Percentiles rank a stretch among this genome's conserved stretches.
Conservation (phyloP, 2,888 invertebrate genomes). For the Hirtodrosophila histrioides region DNA sequence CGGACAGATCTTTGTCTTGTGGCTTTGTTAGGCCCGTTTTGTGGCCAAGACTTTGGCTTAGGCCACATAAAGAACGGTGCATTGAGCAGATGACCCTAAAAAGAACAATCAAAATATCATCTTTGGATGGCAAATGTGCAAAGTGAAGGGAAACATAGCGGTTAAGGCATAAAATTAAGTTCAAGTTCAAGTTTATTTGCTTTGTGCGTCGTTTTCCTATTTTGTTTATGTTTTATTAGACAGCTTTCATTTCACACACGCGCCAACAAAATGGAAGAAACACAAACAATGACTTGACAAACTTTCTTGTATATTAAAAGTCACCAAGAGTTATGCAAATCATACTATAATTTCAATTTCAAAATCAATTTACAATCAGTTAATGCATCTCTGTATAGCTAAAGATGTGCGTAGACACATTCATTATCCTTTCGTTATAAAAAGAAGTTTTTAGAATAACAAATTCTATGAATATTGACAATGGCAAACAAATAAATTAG, state of each 20-base stretch:
- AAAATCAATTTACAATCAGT: not conserved
- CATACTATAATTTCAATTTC: not conserved
- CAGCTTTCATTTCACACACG: constrained; percentile 36
- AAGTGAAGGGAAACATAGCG: constrained; percentile 56
- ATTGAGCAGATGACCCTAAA: constrained; percentile 52
- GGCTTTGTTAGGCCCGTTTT: constrained; percentile 41
- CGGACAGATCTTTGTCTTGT: constrained; percentile 29
- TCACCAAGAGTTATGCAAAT: constrained; percentile 21
- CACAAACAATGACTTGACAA: not conserved
- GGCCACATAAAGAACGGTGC: constrained; percentile 48
- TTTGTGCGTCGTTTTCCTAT: constrained; percentile 19
- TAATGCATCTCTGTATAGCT: constrained; percentile 5
- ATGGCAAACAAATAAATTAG: constrained; percentile 13
- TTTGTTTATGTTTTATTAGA: constrained; percentile 5
- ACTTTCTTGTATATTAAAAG: constrained; percentile 20
- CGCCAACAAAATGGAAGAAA: not conserved
- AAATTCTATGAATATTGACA: constrained; percentile 13
- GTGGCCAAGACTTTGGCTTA: constrained; percentile 20
- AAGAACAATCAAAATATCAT: constrained; percentile 26
- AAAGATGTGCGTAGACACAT: not conserved
- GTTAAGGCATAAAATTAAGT: constrained; percentile 53
- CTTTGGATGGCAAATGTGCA: constrained; percentile 28
- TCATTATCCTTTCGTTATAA: not conserved
- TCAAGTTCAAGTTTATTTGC: constrained; percentile 74
- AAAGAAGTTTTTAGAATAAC: not conserved